Evolutionary conservation across 2,797 vertebrate species (phyloP), one percentile per base, ranked within the genome.

Genomic region (Distichodus sexfasciatus): DNA sequence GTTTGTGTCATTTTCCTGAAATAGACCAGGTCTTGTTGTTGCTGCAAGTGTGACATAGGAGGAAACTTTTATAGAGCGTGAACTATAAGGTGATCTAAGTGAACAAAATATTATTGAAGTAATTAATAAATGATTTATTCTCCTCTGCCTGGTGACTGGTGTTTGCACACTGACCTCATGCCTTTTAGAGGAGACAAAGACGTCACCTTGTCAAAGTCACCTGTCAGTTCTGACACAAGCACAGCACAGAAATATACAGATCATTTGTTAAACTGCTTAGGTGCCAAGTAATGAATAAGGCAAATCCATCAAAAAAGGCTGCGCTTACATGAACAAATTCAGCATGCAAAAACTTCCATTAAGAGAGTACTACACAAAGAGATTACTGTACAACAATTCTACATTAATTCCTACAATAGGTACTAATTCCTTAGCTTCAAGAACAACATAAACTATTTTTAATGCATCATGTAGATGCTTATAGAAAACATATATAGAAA

Each of bases 81-180:
- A 70, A 60, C 71, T 63, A 54, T 33, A 10, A 31, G 26, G 60
- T 67, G 61, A 79, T 77, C 63, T 65, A 79, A 62, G 64, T 53
- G 60, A 60, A 54, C 59, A 75, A 71, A 36, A 77, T 79, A 79
- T 79, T 80, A 80, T 85, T 85, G 77, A 50, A 55, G 41, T 61
- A 79, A 76, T 79, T 69, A 79, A 72, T 71, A 12, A 29, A 73
- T 84, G 79, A 84, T 85, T 85, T 68, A 83, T 78, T 65, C 43
- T 65, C 53, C 50, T 68, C 43, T 53, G 79, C 68, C 50, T 19
- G 50, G 26, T 67, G 67, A 77, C 69, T 17, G 71, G 54, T 62
- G 69, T 50, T 80, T 79, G 69, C 59, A 55, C 44, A 77, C 64
- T 88, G 85, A 88, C 74, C 72, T 86, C 75, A 83, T 76, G 14